These are phyloP conservation scores for Rhinoderma darwinii DNA, from an alignment of 2,113 vertebrate species.

Conservation along the genomic window DNA sequence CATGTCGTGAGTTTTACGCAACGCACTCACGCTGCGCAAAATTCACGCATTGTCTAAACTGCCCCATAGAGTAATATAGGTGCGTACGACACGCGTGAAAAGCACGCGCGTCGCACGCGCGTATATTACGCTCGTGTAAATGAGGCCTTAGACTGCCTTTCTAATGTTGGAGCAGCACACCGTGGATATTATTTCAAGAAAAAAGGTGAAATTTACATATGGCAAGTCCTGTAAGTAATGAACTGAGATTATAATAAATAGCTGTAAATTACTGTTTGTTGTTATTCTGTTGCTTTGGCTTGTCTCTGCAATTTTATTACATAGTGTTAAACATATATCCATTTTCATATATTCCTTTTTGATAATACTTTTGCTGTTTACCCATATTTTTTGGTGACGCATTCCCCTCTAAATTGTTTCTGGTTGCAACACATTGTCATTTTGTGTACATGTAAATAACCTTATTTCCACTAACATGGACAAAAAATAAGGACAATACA, in stretches of 20 bases:
- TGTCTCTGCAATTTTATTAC: background rate
- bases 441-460: slow-evolving; percentile 25
- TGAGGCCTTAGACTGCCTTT: too few relatives aligned
- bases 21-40: too few relatives aligned
- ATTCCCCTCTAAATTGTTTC: background rate
- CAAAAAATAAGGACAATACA: background rate
- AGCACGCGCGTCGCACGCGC: too few relatives aligned
- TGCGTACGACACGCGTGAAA: too few relatives aligned
- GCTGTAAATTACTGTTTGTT: background rate
- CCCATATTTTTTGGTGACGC: background rate
- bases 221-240: background rate
- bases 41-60: too few relatives aligned
- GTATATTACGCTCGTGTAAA: too few relatives aligned
- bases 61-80: too few relatives aligned
- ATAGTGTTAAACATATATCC: background rate
- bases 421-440: background rate
- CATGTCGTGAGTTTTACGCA: too few relatives aligned
- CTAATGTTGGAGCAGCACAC: too few relatives aligned
- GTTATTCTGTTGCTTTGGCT: background rate
- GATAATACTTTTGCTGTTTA: background rate
- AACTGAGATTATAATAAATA: background rate
- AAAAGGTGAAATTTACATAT: too few relatives aligned
- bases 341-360: background rate
- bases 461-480: background rate
- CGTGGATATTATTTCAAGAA: too few relatives aligned